phyloP scores from a whole-genome alignment of 2,888 invertebrate species.

The Plebejus argus region DNA sequence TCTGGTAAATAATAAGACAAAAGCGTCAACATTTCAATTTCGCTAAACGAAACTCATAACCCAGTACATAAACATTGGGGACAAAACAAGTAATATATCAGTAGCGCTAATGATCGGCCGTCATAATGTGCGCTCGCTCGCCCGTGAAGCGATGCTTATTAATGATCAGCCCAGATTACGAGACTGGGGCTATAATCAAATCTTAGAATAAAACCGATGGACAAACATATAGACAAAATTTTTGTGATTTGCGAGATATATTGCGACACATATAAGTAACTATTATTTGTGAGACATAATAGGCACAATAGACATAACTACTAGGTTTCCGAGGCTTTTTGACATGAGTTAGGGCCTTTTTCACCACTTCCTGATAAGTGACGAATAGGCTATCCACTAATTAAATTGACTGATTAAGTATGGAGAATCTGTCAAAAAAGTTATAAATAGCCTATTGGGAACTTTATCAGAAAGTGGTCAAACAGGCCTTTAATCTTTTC shows the following conservation, averaged over 20 bases:
- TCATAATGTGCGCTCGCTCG: constrained; percentile 54
- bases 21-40: constrained; percentile 5
- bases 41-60: constrained; percentile 5
- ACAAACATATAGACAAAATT: constrained; percentile 3
- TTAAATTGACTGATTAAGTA: no score
- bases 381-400: no score
- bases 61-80: constrained; percentile 38
- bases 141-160: constrained; percentile 69
- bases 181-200: constrained; percentile 39
- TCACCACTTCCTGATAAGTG: no score
- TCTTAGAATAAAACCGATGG: neutral
- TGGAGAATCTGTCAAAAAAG: no score
- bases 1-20: neutral
- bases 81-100: constrained; percentile 62
- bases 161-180: constrained; percentile 71
- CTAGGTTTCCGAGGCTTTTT: no score
- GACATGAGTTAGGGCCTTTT: no score
- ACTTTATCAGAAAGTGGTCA: no score
- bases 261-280: no score
- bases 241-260: neutral
- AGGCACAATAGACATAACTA: no score
- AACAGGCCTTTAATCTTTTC: no score
- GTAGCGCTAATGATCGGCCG: constrained; percentile 64
- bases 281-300: no score
- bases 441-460: no score